Evolutionary conservation across 2,113 vertebrate species (phyloP), one percentile per base, ranked within the genome.

Genomic region (Elaphurus davidianus): DNA sequence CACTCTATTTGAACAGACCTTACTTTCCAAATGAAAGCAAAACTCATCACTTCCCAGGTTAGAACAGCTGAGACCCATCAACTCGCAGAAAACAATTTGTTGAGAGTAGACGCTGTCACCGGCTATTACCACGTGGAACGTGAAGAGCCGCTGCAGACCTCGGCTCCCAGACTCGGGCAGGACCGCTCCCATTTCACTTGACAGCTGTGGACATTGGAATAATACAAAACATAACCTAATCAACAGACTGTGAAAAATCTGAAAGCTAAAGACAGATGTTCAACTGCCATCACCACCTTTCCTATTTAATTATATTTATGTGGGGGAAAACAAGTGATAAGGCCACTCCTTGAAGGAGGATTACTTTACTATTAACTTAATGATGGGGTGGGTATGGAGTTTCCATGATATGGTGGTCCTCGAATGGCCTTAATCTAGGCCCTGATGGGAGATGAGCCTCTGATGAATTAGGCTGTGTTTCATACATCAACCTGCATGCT

Each of bases 131-230:
- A 79, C 98, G 92, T 98, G 99, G 98, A 98, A 98, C 98, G 94
- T 98, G 98, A 99, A 98, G 95, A 93, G 96, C 96, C 54, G 96
- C 95, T 92, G 96, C 98, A 97, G 98, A 97, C 97, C 98, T 97
- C 40, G 1, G 91, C 97, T 98, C 95, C 87, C 97, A 17, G 97
- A 85, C 98, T 98, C 94, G 45, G 95, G 96, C 0, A 21, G 98
- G 92, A 97, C 88, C 57, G 98, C 93, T 98, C 96, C 98, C 98
- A 97, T 99, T 98, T 98, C 98, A 96, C 91, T 98, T 99, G 99
- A 99, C 99, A 99, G 99, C 99, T 99, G 98, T 99, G 99, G 99
- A 98, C 99, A 99, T 96, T 97, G 98, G 98, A 99, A 99, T 99
- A 99, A 99, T 99, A 98, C 97, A 98, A 98, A 98, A 98, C 98